Evolutionary conservation across 2,113 vertebrate genomes (phyloP).

Genomic region (Baryphthengus martii): DNA sequence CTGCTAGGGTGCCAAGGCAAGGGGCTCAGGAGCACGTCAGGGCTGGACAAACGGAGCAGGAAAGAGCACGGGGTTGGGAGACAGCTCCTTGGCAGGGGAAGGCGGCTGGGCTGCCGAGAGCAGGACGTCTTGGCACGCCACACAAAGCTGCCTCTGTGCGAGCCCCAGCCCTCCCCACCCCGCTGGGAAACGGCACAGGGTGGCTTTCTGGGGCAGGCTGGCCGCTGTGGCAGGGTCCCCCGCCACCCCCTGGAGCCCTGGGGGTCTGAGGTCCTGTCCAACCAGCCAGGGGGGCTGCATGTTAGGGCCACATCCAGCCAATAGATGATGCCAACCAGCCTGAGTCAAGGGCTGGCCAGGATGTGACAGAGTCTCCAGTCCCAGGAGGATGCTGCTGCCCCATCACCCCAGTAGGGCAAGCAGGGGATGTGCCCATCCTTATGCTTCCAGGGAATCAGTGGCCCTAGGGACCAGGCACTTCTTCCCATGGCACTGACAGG

Average conservation of each 20-base stretch:
- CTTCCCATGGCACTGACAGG: neutral
- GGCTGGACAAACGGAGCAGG: conserved; percentile 35
- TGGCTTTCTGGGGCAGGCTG: conserved; percentile 66
- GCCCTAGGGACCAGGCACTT: neutral
- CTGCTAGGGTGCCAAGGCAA: neutral
- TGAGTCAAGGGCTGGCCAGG: neutral
- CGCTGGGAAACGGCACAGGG: conserved; percentile 60
- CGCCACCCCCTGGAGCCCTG: neutral
- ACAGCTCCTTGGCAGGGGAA: conserved; percentile 70
- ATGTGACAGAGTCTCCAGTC: fast-evolving
- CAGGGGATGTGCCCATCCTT: neutral
- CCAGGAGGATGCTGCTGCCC: neutral
- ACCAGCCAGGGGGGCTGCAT: neutral
- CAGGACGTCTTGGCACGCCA: conserved; percentile 69
- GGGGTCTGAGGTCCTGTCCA: neutral
- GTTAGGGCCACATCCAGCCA: fast-evolving
- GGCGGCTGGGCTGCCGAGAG: conserved; percentile 62
- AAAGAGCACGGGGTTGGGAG: conserved; percentile 34
- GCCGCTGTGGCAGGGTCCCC: conserved; percentile 3
- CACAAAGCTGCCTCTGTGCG: conserved; percentile 77
- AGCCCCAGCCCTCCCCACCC: conserved; percentile 36
- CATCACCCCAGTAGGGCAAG: fast-evolving
- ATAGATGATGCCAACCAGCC: fast-evolving
- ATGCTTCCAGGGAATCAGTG: neutral
- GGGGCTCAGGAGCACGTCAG: conserved; percentile 33